A percentile compares a stretch with the other conserved stretches of the same genome.
phyloP scores from a whole-genome alignment of 2,113 vertebrate species.

The Callipepla californica region DNA sequence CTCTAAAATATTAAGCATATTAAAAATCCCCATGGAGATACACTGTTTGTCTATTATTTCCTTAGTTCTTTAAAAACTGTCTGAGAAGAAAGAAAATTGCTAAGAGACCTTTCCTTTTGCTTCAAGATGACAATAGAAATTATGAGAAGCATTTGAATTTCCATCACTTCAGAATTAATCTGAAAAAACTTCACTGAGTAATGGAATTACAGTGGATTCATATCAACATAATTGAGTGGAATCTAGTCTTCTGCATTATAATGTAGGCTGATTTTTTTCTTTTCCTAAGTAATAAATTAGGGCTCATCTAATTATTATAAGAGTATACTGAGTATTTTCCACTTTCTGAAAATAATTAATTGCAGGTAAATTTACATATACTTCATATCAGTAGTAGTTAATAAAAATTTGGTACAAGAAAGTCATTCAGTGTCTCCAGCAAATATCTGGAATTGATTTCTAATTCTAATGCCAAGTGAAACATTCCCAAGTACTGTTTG shows the following conservation, averaged over 20 bases:
- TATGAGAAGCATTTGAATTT: not conserved
- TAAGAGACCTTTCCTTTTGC: not conserved
- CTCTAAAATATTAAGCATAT: not conserved
- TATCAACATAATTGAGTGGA: constrained; percentile 6
- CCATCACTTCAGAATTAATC: constrained; percentile 4
- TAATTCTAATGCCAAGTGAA: not conserved
- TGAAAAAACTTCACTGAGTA: constrained; percentile 23
- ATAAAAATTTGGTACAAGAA: not conserved
- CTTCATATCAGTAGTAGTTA: not conserved
- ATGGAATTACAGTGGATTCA: constrained; percentile 20
- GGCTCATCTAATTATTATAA: not conserved
- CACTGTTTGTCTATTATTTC: not conserved
- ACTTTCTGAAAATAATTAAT: not conserved
- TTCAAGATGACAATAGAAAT: constrained; percentile 11
- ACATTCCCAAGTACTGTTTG: not conserved
- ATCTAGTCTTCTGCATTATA: not conserved
- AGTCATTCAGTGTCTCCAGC: not conserved
- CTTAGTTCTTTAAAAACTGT: not conserved
- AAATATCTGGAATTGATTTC: not conserved
- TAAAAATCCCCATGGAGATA: not conserved
- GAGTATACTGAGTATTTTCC: not conserved
- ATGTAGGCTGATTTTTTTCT: not conserved
- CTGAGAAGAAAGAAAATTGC: not conserved
- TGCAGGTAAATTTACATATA: not conserved
- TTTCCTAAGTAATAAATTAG: not conserved